phyloP scores from a whole-genome alignment of 2,888 invertebrate species.

The Invenusta paracnida region DNA sequence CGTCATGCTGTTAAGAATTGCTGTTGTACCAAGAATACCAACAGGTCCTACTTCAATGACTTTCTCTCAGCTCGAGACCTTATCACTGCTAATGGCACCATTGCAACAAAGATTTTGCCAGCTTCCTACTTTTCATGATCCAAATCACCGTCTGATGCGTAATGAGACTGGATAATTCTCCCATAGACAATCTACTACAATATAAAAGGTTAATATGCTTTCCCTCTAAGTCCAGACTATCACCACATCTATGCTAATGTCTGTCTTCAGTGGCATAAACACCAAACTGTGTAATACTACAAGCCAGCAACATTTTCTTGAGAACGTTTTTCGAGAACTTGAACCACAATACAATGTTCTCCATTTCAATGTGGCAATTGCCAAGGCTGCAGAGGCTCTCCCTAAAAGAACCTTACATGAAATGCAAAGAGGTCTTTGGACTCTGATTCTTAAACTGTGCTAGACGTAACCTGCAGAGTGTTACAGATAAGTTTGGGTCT shows the following conservation, averaged over 20 bases:
- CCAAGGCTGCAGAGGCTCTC: background rate
- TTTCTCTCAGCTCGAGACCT: slow-evolving; percentile 31
- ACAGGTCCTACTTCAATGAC: background rate
- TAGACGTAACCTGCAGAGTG: background rate
- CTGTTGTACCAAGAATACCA: slow-evolving; percentile 3
- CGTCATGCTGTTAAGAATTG: slow-evolving; percentile 27
- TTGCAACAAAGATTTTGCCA: slow-evolving; percentile 14
- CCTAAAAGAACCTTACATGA: background rate
- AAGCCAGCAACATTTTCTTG: slow-evolving; percentile 8
- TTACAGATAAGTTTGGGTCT: background rate
- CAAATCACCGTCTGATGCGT: background rate
- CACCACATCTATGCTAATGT: slow-evolving; percentile 15
- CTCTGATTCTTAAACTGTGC: background rate
- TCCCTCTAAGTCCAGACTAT: slow-evolving; percentile 30
- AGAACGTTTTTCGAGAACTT: background rate
- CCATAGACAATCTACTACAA: background rate
- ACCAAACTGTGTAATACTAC: slow-evolving; percentile 30
- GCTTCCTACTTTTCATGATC: slow-evolving; percentile 36
- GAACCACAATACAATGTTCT: background rate
- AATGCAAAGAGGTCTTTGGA: background rate
- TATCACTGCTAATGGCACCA: slow-evolving; percentile 11
- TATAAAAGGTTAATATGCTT: slow-evolving; percentile 24
- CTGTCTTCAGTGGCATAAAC: background rate
- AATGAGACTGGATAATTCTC: slow-evolving; percentile 35
- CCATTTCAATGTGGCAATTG: background rate